Conservation (phyloP, 2,888 invertebrate genomes). For the Drosophila formosana region DNA sequence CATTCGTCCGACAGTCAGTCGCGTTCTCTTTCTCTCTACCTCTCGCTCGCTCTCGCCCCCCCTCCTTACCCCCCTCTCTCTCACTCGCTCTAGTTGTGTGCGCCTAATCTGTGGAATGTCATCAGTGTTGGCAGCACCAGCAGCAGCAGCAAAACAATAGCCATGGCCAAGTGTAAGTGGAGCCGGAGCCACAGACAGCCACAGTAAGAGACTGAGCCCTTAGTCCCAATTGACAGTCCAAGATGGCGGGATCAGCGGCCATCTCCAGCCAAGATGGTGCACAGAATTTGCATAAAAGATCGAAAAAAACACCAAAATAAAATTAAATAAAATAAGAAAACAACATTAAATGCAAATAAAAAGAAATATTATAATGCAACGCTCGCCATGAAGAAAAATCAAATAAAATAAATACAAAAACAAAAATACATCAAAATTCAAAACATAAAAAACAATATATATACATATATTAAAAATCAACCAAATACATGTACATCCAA, state of each 20-base stretch:
- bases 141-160: conserved; percentile 65
- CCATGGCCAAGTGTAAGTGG: conserved; percentile 55
- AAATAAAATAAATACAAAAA: background rate
- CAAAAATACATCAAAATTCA: too few relatives aligned
- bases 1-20: conserved; percentile 36
- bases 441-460: too few relatives aligned
- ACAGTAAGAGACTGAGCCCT: conserved; percentile 16
- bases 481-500: too few relatives aligned
- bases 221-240: conserved; percentile 62
- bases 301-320: conserved; percentile 34
- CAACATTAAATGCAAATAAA: background rate
- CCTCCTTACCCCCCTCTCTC: background rate
- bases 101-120: conserved; percentile 77
- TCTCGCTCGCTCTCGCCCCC: background rate
- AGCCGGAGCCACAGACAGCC: conserved; percentile 9
- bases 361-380: too few relatives aligned
- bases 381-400: background rate
- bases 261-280: conserved; percentile 69
- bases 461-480: too few relatives aligned
- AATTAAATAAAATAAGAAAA: background rate
- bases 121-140: conserved; percentile 63
- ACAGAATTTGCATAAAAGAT: conserved; percentile 69
- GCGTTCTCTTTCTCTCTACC: conserved; percentile 8
- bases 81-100: conserved; percentile 10
- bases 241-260: conserved; percentile 76